Conservation (phyloP, 2,888 invertebrate genomes). For the Drosophila histrio region DNA sequence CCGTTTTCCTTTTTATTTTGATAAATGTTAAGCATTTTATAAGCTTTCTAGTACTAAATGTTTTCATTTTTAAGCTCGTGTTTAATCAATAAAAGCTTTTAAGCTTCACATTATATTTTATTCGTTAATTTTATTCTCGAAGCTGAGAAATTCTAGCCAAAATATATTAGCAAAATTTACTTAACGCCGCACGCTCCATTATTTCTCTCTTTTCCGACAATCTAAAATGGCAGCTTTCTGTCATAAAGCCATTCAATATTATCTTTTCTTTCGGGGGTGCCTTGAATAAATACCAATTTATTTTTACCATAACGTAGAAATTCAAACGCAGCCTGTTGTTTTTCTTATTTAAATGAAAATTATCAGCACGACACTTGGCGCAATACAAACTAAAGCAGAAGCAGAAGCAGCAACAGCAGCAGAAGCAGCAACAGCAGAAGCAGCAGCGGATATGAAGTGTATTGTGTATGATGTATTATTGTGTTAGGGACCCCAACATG, state of each 20-base stretch:
- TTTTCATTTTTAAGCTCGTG: not conserved
- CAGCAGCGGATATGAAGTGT: slow-evolving; percentile 41
- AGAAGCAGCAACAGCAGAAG: slow-evolving; percentile 14
- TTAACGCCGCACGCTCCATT: not conserved
- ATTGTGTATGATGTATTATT: slow-evolving; percentile 31
- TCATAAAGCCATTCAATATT: slow-evolving; percentile 22
- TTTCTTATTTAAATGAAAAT: slow-evolving; percentile 55
- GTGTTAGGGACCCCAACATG: slow-evolving; percentile 5
- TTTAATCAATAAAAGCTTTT: not conserved
- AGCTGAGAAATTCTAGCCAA: not conserved
- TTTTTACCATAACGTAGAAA: slow-evolving; percentile 36
- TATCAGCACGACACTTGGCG: slow-evolving; percentile 49
- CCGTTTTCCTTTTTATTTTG: not conserved
- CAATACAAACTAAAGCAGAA: slow-evolving; percentile 21
- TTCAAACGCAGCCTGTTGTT: slow-evolving; percentile 22
- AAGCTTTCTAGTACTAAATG: not conserved
- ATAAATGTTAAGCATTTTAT: not conserved
- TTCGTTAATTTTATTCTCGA: not conserved
- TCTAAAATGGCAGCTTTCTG: slow-evolving; percentile 6
- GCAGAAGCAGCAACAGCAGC: slow-evolving; percentile 10
- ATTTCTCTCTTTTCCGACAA: not conserved
- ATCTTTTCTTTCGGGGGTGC: slow-evolving; percentile 8
- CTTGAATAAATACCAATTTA: slow-evolving; percentile 44
- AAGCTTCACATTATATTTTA: not conserved
- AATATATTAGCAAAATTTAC: slow-evolving; percentile 2